Conservation (phyloP, 2,888 invertebrate species). For the Polyploca ridens region DNA sequence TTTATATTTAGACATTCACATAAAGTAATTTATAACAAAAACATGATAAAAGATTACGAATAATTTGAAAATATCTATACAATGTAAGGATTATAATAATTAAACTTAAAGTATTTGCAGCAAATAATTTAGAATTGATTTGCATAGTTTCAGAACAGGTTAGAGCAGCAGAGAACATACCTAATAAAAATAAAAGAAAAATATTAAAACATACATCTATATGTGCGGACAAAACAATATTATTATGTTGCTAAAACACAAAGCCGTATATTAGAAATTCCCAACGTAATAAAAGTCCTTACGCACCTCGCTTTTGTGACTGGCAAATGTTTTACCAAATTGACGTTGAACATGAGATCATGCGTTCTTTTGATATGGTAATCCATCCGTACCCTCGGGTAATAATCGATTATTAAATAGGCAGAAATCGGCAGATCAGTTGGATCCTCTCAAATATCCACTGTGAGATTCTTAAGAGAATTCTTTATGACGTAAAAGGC, state of each 20-base stretch:
- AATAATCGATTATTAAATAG: slow-evolving; percentile 81
- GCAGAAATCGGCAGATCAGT: slow-evolving; percentile 68
- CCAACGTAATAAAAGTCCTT: slow-evolving; percentile 53
- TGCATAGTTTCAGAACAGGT: too few relatives aligned
- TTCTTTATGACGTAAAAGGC: slow-evolving; percentile 64
- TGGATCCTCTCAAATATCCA: slow-evolving; percentile 55
- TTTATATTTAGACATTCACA: too few relatives aligned
- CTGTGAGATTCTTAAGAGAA: slow-evolving; percentile 62
- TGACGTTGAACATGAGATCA: slow-evolving; percentile 72
- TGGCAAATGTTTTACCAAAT: slow-evolving; percentile 71
- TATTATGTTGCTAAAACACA: slow-evolving; percentile 27
- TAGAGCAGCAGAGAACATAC: too few relatives aligned
- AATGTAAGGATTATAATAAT: too few relatives aligned
- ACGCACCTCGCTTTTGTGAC: slow-evolving; percentile 50
- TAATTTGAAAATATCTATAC: too few relatives aligned
- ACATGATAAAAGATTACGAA: too few relatives aligned
- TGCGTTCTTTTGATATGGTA: slow-evolving; percentile 81
- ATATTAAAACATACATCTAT: slow-evolving; percentile 19
- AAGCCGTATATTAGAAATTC: slow-evolving; percentile 47
- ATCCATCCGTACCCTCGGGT: slow-evolving; percentile 67
- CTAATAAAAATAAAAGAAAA: slow-evolving; percentile 23
- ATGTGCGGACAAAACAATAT: slow-evolving; percentile 33
- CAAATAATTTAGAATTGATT: too few relatives aligned
- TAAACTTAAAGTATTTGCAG: too few relatives aligned
- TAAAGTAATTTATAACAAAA: too few relatives aligned